These are phyloP conservation scores for Zaprionus lachaisei DNA, from an alignment of 1,140 invertebrate species.

Conservation along the genomic window DNA sequence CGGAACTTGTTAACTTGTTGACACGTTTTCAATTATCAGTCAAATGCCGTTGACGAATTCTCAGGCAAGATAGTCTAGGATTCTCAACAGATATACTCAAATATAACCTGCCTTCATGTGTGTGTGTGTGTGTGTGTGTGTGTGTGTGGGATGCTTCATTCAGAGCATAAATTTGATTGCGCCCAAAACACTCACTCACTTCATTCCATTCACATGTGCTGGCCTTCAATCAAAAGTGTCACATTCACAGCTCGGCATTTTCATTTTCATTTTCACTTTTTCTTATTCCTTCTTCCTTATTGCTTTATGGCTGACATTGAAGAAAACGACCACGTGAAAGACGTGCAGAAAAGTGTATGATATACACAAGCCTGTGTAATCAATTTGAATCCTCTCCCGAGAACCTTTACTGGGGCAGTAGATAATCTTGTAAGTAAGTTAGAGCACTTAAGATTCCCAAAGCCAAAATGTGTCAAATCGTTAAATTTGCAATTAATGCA, in stretches of 20 bases:
- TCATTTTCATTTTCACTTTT: constrained; percentile 31
- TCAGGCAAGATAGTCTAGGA: constrained; percentile 21
- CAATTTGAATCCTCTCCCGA: neutral
- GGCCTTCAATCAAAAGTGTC: constrained; percentile 75
- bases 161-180: constrained; percentile 57
- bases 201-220: neutral
- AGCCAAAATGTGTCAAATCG: neutral
- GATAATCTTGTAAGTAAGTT: neutral
- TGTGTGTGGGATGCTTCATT: constrained; percentile 10
- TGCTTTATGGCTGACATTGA: constrained; percentile 35
- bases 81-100: constrained; percentile 11
- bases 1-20: constrained; percentile 65
- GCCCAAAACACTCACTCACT: constrained; percentile 27
- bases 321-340: constrained; percentile 29
- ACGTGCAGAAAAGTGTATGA: constrained; percentile 25
- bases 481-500: constrained; percentile 21
- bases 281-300: constrained; percentile 31
- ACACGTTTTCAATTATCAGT: constrained; percentile 80
- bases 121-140: neutral
- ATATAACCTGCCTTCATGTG: neutral
- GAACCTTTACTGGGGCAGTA: neutral
- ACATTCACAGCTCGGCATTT: constrained; percentile 68
- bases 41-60: constrained; percentile 56
- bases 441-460: neutral
- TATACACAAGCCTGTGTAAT: constrained; percentile 3